phyloP scores from a whole-genome alignment of 2,888 invertebrate genomes.

The Cephus runcator region DNA sequence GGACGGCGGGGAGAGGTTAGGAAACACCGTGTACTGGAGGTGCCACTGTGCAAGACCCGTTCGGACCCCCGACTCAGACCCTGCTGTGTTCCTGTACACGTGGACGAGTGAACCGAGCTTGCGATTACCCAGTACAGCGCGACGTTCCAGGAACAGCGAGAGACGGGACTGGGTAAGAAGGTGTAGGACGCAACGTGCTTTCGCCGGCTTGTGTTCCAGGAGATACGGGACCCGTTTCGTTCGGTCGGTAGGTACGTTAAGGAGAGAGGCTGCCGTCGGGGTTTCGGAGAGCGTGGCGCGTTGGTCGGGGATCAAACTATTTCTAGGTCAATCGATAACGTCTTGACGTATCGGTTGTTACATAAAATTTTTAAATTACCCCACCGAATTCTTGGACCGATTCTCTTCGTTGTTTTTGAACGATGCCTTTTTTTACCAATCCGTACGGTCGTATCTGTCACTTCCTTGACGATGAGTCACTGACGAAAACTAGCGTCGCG shows the following conservation, averaged over 20 bases:
- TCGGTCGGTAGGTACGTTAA: not conserved
- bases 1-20: not conserved
- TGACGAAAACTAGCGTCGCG: not conserved
- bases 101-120: not conserved
- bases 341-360: not conserved
- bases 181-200: not conserved
- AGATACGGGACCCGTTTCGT: not conserved
- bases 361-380: not conserved
- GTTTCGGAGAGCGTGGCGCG: not conserved
- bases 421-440: too few relatives aligned
- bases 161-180: not conserved
- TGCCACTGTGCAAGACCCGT: not conserved
- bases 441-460: not conserved
- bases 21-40: not conserved
- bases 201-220: not conserved
- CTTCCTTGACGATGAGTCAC: not conserved
- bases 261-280: not conserved
- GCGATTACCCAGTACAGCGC: not conserved
- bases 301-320: not conserved
- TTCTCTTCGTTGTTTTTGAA: not conserved
- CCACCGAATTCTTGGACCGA: not conserved
- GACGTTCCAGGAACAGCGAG: not conserved
- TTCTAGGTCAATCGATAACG: not conserved
- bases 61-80: not conserved
- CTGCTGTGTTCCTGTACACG: not conserved